Evolutionary conservation across 2,113 vertebrate genomes (phyloP), one percentile per base, ranked within the genome.

Genomic region (Myodes glareolus): DNA sequence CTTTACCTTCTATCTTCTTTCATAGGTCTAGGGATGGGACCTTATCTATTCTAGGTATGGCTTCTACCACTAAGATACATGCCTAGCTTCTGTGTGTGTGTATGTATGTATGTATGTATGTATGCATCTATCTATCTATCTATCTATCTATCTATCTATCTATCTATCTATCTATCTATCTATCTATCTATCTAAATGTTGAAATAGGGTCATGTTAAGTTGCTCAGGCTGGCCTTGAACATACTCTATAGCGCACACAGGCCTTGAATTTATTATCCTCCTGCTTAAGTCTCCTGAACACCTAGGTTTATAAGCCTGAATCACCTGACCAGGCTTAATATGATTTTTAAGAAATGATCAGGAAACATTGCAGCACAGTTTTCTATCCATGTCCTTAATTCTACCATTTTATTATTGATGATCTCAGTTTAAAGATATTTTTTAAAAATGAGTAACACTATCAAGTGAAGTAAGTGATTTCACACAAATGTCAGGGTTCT

Each of bases 401-500:
- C 82, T 52, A 75, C 27, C 65, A 87, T 76, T 94, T 88, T 70
- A 70, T 70, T 80, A 80, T 42, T 77, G 29, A 68, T 68, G 61
- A 47, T 4, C 25, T 94, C 31, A 36, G 1, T 92, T 95, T 92
- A 93, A 91, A 89, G 88, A 47, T 16, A 52, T 81, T 45, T 91
- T 84, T 89, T 42, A 58, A 81, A 47, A 33, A 33, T 3, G 29
- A 67, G 42, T 23, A 87, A 58, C 9, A 33, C 25, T 31, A 10
- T 86, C 29, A 91, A 86, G 67, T 45, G 11, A 93, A 33, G 63
- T 45, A 92, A 33, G 70, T 65, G 52, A 45, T 52, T 72, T 86
- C 52, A 81, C 3, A 42, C 50, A 70, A 76, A 80, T 47, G n/a
- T 88, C 50, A 52, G 50, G 50, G 31, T 5, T 58, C 58, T 61